Evolutionary conservation across 92 coral and sea anemone species (phyloP), one percentile per base, ranked within the genome.

Genomic region (Paragorgia papillata): DNA sequence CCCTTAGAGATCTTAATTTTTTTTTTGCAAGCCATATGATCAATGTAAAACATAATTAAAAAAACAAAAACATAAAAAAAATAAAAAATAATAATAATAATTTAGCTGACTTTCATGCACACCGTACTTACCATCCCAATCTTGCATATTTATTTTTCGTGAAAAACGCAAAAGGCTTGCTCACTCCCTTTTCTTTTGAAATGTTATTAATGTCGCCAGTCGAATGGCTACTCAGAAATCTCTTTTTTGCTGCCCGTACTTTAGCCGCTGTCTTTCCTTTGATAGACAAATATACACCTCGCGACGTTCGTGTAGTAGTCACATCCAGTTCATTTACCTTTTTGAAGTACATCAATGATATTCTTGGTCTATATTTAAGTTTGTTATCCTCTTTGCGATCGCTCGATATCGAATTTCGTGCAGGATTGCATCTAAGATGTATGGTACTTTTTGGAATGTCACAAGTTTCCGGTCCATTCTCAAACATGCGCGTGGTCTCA

Each of bases 51-150:
- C n/a, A n/a, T n/a, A n/a, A n/a, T n/a, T n/a, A n/a, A n/a, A n/a
- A n/a, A n/a, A n/a, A n/a, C n/a, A n/a, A n/a, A n/a, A n/a, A n/a
- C n/a, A n/a, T n/a, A n/a, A n/a, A n/a, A n/a, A n/a, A n/a, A n/a
- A n/a, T n/a, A n/a, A n/a, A n/a, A n/a, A n/a, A n/a, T n/a, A n/a
- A n/a, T n/a, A n/a, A n/a, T n/a, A n/a, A n/a, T n/a, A n/a, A n/a
- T n/a, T n/a, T n/a, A n/a, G n/a, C n/a, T n/a, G n/a, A n/a, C n/a
- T n/a, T n/a, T n/a, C n/a, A n/a, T n/a, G n/a, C n/a, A n/a, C n/a
- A n/a, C n/a, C n/a, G n/a, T 0, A 59, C 92, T 86, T 56, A 91
- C 97, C 97, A 91, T 40, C 97, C 97, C 22, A 88, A 77, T 31
- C 85, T 84, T n/a, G 97, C 96, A 77, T 91, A 93, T 3, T 89